Evolutionary conservation across 2,888 invertebrate species (phyloP), one percentile per base, ranked within the genome.

Genomic region (Elmis aenea): DNA sequence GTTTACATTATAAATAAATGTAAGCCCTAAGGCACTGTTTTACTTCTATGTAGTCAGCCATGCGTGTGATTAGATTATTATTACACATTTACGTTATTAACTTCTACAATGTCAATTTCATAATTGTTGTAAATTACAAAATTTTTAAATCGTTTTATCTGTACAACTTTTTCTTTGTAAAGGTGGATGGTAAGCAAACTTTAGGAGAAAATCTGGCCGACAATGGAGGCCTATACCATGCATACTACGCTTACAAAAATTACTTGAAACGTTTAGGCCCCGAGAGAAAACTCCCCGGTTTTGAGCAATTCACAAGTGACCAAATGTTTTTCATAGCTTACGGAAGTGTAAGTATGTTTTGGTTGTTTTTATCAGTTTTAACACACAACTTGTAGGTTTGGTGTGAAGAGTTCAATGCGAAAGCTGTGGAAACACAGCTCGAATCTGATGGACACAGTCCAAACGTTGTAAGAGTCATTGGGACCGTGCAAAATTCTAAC

Each of bases 191-290:
- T 0, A 77, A 79, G 49, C 68, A 77, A 43, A 89, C 88, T 0
- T 65, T 89, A 34, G 85, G 82, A 1, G 88, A 89, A 66, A 89
- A 89, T 53, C 81, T 89, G 42, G 88, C 88, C 0, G 88, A 89
- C 58, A 88, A 88, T 55, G 88, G 87, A 0, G 89, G 88, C 0
- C 67, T 89, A 28, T 74, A 81, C 29, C 84, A 86, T 60, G 84
- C 88, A 0, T 74, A 77, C 18, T 66, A 73, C 22, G 88, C 86
- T 0, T 79, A 87, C 50, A 71, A 73, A 40, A 71, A 73, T 31
- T 83, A 78, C 57, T 67, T 75, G 27, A 59, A 66, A 25, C 68
- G 69, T 36, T 62, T 71, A 52, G 81, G 81, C 0, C 69, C 69
- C 0, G 87, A 89, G 55, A 65, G 69, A 0, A 68, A 73, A 38